phyloP scores from a whole-genome alignment of 35 echinoderm and acorn worm genomes.

The Apostichopus californicus region DNA sequence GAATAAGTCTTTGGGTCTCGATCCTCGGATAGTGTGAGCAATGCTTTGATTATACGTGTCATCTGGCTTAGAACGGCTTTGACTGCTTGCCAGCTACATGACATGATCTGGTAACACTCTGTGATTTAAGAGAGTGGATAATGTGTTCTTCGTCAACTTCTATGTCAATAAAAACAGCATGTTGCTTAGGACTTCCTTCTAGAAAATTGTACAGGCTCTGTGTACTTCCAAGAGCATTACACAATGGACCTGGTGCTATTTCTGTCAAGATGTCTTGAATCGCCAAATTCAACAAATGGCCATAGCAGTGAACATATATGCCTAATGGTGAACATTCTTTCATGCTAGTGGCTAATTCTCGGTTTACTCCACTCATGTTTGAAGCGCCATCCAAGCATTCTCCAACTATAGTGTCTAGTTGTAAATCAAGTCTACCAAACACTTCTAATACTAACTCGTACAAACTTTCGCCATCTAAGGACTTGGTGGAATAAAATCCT shows the following conservation, averaged over 20 bases:
- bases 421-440: conserved; percentile 51
- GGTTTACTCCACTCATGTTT: conserved; percentile 28
- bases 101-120: conserved; percentile 52
- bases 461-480: neutral
- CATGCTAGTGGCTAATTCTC: neutral
- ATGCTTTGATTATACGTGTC: conserved; percentile 38
- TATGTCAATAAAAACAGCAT: conserved; percentile 49
- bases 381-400: conserved; percentile 29
- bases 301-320: conserved; percentile 48
- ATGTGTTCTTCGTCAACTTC: conserved; percentile 21
- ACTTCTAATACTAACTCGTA: conserved; percentile 53
- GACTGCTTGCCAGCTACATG: conserved; percentile 47
- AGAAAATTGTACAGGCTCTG: conserved; percentile 32
- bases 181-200: conserved; percentile 40
- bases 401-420: conserved; percentile 58
- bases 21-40: conserved; percentile 14
- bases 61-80: conserved; percentile 16
- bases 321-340: conserved; percentile 42
- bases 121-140: neutral
- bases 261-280: conserved; percentile 47
- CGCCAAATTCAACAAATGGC: conserved; percentile 38
- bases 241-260: conserved; percentile 48
- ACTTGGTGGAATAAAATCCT: neutral
- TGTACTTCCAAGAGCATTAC: conserved; percentile 26
- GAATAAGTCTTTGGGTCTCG: conserved; percentile 43